Percentiles rank a stretch among this genome's conserved stretches.
phyloP scores from a whole-genome alignment of 2,888 invertebrate genomes.

The Mimumesa dahlbomi region DNA sequence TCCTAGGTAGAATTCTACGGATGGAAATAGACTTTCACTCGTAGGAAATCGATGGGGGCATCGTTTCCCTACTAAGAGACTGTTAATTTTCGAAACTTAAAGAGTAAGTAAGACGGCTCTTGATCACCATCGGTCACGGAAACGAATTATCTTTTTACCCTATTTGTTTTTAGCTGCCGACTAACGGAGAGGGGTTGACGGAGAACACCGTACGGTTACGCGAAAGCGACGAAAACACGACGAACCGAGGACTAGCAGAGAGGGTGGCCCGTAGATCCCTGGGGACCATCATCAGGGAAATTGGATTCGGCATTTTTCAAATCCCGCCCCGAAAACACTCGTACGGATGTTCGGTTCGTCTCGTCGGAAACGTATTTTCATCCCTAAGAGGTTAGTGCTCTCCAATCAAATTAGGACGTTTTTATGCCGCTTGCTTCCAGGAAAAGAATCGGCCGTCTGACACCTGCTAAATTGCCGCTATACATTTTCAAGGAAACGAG shows the following conservation, averaged over 20 bases:
- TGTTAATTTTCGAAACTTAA: conserved; percentile 68
- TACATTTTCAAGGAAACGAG: conserved; percentile 21
- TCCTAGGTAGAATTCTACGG: background rate
- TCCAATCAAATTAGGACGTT: conserved; percentile 61
- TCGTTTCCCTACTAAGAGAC: conserved; percentile 20
- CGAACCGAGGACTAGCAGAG: conserved; percentile 42
- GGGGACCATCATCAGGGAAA: conserved; percentile 78
- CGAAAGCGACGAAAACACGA: conserved; percentile 64
- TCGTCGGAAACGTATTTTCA: conserved; percentile 55
- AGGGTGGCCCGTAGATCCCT: conserved; percentile 61
- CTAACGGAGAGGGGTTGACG: conserved; percentile 25
- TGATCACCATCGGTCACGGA: conserved; percentile 55
- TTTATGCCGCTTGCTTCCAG: conserved; percentile 29
- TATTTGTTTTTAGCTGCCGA: conserved; percentile 74
- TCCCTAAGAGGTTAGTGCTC: conserved; percentile 55
- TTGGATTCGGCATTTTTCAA: conserved; percentile 78
- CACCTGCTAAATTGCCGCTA: conserved; percentile 47
- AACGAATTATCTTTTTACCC: conserved; percentile 64
- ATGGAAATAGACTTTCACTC: conserved; percentile 23
- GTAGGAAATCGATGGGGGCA: conserved; percentile 13
- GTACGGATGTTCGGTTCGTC: conserved; percentile 46
- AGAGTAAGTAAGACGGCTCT: conserved; percentile 43
- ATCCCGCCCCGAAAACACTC: conserved; percentile 60
- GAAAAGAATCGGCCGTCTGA: conserved; percentile 26
- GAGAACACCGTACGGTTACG: conserved; percentile 27